These are phyloP conservation scores for Agonopterix alstromeriana DNA, from an alignment of 2,888 invertebrate species.

Conservation along the genomic window DNA sequence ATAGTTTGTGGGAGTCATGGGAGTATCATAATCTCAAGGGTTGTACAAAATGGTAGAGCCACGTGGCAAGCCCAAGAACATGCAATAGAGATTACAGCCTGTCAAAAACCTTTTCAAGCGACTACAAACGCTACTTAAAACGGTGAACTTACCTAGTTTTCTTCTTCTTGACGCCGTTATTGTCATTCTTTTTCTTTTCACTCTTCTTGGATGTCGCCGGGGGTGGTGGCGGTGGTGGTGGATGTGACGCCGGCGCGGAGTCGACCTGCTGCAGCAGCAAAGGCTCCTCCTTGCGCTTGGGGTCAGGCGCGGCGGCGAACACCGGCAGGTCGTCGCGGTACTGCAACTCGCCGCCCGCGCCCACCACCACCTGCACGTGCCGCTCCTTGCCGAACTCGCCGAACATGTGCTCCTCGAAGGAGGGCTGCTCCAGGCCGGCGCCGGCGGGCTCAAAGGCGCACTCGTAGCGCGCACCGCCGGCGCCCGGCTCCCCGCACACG, in stretches of 20 bases:
- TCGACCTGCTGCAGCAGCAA: constrained; percentile 58
- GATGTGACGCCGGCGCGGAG: constrained; percentile 37
- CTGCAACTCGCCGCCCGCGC: constrained; percentile 68
- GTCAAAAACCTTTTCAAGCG: no score
- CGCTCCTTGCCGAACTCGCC: constrained; percentile 82
- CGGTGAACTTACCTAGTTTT: constrained; percentile 85
- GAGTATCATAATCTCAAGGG: no score
- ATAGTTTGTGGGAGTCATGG: no score
- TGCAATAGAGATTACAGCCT: no score
- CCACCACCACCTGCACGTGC: constrained; percentile 66
- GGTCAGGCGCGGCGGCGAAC: constrained; percentile 33
- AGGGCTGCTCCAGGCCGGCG: constrained; percentile 80
- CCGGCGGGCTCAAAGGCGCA: constrained; percentile 51
- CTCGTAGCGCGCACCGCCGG: constrained; percentile 52
- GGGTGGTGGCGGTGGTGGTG: constrained; percentile 18
- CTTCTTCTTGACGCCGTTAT: constrained; percentile 93
- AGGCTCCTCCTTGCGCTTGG: constrained; percentile 63
- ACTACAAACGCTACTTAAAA: no score
- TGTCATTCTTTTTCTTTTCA: constrained; percentile 88
- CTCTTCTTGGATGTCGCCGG: constrained; percentile 78
- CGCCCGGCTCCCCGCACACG: constrained; percentile 58
- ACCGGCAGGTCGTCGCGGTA: constrained; percentile 66
- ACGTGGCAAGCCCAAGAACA: no score
- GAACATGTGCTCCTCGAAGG: constrained; percentile 88
- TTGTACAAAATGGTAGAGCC: no score